A percentile compares a stretch with the other conserved stretches of the same genome.
phyloP scores from a whole-genome alignment of 2,797 vertebrate genomes.

The Phrynocephalus guinanensis region DNA sequence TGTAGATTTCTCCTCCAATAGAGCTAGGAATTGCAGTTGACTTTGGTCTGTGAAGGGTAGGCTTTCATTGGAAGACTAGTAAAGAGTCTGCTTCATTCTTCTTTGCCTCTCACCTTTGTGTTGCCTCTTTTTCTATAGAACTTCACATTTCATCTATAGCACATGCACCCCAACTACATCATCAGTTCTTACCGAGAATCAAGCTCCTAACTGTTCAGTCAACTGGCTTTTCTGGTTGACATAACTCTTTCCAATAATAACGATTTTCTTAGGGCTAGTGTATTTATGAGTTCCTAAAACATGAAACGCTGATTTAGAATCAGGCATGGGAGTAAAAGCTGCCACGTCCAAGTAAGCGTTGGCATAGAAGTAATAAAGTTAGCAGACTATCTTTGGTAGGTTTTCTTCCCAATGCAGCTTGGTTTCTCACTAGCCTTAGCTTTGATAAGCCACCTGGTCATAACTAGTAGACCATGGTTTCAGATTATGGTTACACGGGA shows the following conservation, averaged over 20 bases:
- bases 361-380: background rate
- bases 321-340: background rate
- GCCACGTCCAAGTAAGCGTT: background rate
- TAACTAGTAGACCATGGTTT: background rate
- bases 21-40: background rate
- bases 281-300: background rate
- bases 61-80: background rate
- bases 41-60: background rate
- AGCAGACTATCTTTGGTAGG: background rate
- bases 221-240: background rate
- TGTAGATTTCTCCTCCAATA: no score
- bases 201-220: background rate
- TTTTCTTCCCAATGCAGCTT: background rate
- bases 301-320: background rate
- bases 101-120: background rate
- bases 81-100: background rate
- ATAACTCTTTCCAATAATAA: background rate
- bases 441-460: background rate
- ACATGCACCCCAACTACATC: background rate
- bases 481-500: background rate
- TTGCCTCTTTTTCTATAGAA: background rate
- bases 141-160: background rate
- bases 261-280: background rate
- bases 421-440: background rate
- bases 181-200: background rate